Percentiles rank a stretch among this genome's conserved stretches.
phyloP scores from a whole-genome alignment of 2,888 invertebrate species.

The Dynastes tityus region DNA sequence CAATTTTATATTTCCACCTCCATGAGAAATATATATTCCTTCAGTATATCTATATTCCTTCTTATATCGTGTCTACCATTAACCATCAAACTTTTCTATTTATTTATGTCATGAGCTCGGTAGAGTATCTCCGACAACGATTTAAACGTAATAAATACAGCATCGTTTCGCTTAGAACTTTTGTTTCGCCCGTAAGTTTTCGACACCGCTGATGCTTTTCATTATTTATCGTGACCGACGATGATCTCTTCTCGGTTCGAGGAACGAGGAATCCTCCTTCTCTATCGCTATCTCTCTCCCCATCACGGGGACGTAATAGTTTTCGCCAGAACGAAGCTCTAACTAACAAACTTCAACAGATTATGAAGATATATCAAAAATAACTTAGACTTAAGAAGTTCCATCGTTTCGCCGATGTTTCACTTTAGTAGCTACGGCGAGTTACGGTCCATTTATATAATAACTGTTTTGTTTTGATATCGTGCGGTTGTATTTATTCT shows the following conservation, averaged over 20 bases:
- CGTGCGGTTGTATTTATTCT: neutral
- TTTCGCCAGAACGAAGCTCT: slow-evolving; percentile 21
- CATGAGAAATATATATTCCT: neutral
- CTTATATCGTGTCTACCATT: neutral
- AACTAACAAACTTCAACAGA: slow-evolving; percentile 28
- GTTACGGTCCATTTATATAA: slow-evolving; percentile 19
- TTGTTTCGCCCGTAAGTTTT: slow-evolving; percentile 5
- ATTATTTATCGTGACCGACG: slow-evolving; percentile 20
- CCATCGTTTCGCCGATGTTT: slow-evolving; percentile 7
- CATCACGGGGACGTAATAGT: slow-evolving; percentile 5
- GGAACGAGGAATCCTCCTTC: neutral
- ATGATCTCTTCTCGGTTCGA: neutral
- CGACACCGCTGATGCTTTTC: slow-evolving; percentile 13
- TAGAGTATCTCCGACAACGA: slow-evolving; percentile 7
- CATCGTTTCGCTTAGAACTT: slow-evolving; percentile 12
- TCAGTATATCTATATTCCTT: neutral
- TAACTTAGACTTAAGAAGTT: slow-evolving; percentile 34
- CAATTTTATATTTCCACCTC: no score
- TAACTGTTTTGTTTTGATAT: neutral
- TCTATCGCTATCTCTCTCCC: neutral
- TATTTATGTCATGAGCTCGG: neutral
- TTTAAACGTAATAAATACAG: slow-evolving; percentile 25
- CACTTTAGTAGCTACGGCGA: neutral
- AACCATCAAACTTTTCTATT: slow-evolving; percentile 18
- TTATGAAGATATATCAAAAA: slow-evolving; percentile 46